A percentile compares a stretch with the other conserved stretches of the same genome.
Evolutionary conservation across 2,888 invertebrate species (phyloP).

Genomic region (Sycophila texana): DNA sequence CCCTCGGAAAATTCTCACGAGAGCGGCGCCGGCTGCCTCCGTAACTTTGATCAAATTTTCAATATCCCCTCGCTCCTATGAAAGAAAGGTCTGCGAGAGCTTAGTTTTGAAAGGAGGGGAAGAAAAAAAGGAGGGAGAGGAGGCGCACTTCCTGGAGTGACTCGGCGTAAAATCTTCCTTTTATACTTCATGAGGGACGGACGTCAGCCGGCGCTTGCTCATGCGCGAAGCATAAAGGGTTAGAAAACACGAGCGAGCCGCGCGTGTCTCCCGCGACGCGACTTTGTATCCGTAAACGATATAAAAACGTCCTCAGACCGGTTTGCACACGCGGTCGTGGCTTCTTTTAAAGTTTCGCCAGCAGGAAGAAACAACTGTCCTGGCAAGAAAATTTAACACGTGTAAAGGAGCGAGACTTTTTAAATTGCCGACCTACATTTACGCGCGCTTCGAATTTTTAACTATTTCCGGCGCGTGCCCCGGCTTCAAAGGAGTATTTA

Average conservation of each 20-base stretch:
- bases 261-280: background rate
- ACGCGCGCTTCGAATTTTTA: slow-evolving; percentile 28
- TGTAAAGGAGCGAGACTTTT: slow-evolving; percentile 41
- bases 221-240: background rate
- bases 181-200: too few relatives aligned
- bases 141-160: too few relatives aligned
- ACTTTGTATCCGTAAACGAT: slow-evolving; percentile 22
- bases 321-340: slow-evolving; percentile 22
- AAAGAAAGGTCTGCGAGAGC: too few relatives aligned
- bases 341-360: slow-evolving; percentile 42
- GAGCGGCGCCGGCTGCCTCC: too few relatives aligned
- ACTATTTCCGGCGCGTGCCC: slow-evolving; percentile 13
- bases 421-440: slow-evolving; percentile 48
- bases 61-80: too few relatives aligned
- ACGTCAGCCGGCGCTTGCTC: too few relatives aligned
- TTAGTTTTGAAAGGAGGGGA: too few relatives aligned
- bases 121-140: too few relatives aligned
- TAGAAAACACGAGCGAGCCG: background rate
- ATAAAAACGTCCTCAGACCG: slow-evolving; percentile 28
- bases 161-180: too few relatives aligned
- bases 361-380: slow-evolving; percentile 38
- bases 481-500: slow-evolving; percentile 21
- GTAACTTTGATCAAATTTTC: too few relatives aligned
- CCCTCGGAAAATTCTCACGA: too few relatives aligned
- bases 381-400: slow-evolving; percentile 43